Evolutionary conservation across 1,140 invertebrate species (phyloP).

Genomic region (Zaprionus lachaisei): DNA sequence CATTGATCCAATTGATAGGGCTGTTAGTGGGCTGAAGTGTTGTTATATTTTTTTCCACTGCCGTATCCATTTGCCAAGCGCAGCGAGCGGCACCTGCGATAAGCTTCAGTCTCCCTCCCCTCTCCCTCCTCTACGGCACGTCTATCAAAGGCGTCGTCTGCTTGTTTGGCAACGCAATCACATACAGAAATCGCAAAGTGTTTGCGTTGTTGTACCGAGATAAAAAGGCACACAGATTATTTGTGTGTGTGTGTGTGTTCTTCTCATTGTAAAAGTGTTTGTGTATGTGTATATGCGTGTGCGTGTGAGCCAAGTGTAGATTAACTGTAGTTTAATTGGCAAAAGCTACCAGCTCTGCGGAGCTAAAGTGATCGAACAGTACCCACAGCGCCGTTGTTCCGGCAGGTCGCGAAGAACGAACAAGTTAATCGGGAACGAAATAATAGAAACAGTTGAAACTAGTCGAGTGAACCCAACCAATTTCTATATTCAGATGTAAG

Average conservation of each 20-base stretch:
- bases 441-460: background rate
- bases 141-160: constrained; percentile 45
- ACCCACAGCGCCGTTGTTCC: constrained; percentile 56
- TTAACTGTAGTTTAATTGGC: constrained; percentile 73
- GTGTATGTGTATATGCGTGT: background rate
- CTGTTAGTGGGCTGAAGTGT: constrained; percentile 36
- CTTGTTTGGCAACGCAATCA: constrained; percentile 58
- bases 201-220: constrained; percentile 63
- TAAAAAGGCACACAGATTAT: constrained; percentile 64
- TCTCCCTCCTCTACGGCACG: background rate
- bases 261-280: background rate
- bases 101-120: constrained; percentile 24
- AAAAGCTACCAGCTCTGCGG: constrained; percentile 52
- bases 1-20: constrained; percentile 65
- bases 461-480: background rate
- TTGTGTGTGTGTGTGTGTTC: background rate
- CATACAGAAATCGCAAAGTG: constrained; percentile 66
- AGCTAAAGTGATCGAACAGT: constrained; percentile 68
- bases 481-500: constrained; percentile 27
- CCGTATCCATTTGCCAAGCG: constrained; percentile 17
- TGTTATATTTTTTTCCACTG: constrained; percentile 42
- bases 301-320: constrained; percentile 59
- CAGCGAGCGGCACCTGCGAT: constrained; percentile 43
- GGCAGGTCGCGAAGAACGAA: constrained; percentile 65
- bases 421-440: background rate